phyloP scores from a whole-genome alignment of 2,797 vertebrate species.

The Gallinago solitaria region DNA sequence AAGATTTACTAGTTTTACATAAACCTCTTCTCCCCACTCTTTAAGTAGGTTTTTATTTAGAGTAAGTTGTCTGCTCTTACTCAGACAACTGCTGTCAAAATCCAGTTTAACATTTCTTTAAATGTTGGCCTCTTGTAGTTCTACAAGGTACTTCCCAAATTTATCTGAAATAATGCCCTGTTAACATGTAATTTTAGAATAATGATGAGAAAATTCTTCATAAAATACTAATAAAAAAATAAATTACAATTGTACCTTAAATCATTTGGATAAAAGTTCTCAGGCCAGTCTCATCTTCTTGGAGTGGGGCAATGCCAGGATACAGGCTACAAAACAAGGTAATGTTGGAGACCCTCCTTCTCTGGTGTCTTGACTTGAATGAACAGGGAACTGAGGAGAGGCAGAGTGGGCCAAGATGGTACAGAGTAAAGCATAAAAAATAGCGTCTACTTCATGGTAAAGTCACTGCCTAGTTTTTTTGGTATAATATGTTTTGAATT shows the following conservation, averaged over 20 bases:
- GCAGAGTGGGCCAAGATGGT: neutral
- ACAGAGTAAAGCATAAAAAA: neutral
- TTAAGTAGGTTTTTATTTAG: neutral
- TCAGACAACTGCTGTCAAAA: neutral
- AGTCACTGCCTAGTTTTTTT: neutral
- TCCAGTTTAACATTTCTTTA: neutral
- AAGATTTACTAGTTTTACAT: neutral
- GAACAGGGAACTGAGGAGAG: neutral
- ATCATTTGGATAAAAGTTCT: neutral
- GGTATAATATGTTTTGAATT: neutral
- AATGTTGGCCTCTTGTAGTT: neutral
- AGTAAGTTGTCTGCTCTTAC: neutral
- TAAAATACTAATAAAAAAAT: neutral
- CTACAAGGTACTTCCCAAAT: neutral
- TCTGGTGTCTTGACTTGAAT: too few species aligned
- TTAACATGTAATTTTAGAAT: neutral
- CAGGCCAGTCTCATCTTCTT: neutral
- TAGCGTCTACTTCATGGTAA: neutral
- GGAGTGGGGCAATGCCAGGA: neutral
- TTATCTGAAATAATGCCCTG: neutral
- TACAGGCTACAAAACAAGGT: neutral
- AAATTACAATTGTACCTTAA: neutral
- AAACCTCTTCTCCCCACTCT: neutral
- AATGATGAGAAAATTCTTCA: neutral
- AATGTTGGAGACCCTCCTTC: neutral